These are phyloP conservation scores for Heliconius hewitsoni DNA, from an alignment of 1,140 invertebrate genomes.

Conservation along the genomic window DNA sequence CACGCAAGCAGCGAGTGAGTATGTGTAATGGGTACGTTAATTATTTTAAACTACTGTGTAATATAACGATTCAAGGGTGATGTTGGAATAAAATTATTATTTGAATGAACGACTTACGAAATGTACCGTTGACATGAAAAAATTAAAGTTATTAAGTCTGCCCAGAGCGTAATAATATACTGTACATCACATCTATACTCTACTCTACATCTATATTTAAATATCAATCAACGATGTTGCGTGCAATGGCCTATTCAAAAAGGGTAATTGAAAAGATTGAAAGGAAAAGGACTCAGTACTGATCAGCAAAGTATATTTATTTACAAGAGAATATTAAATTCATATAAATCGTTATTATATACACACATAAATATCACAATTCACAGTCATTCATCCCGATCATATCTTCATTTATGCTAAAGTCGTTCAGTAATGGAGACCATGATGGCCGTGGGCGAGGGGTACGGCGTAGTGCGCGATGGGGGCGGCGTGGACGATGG, in stretches of 20 bases:
- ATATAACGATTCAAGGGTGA: conserved; percentile 60
- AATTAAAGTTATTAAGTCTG: conserved; percentile 23
- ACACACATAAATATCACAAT: conserved; percentile 79
- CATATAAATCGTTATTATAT: conserved; percentile 60
- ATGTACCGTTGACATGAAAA: conserved; percentile 19
- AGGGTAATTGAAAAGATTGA: conserved; percentile 10
- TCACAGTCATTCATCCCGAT: conserved; percentile 70
- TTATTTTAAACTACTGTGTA: conserved; percentile 59
- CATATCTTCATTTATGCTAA: conserved; percentile 53
- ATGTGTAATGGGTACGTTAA: conserved; percentile 55
- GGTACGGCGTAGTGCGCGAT: conserved; percentile 47
- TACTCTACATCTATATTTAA: conserved; percentile 8
- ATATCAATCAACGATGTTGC: conserved; percentile 12
- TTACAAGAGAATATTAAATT: conserved; percentile 73
- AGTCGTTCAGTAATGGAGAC: conserved; percentile 69
- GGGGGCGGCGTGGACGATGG: conserved; percentile 52
- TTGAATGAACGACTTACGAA: conserved; percentile 33
- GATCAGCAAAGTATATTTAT: conserved; percentile 77
- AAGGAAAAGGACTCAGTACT: conserved; percentile 40
- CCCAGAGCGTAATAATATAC: not conserved
- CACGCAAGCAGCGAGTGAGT: conserved; percentile 67
- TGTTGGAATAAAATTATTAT: conserved; percentile 38
- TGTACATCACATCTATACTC: not conserved
- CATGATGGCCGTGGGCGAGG: conserved; percentile 69
- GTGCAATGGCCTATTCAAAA: not conserved